These are phyloP conservation scores for Pseudonaja textilis DNA, from an alignment of 2,113 vertebrate genomes.

Conservation along the genomic window DNA sequence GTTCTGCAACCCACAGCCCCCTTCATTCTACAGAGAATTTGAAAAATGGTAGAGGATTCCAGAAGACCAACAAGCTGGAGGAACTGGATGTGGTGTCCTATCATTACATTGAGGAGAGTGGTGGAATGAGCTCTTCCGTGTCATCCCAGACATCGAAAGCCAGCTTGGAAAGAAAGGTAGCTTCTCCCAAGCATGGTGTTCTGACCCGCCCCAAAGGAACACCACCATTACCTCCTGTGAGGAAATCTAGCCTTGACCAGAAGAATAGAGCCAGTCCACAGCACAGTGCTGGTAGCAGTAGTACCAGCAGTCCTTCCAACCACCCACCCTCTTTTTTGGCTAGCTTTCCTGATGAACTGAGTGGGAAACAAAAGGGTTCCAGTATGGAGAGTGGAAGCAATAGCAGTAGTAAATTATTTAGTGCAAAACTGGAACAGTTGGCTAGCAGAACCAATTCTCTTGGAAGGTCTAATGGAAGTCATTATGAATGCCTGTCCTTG, in stretches of 20 bases:
- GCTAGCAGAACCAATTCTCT: slow-evolving; percentile 90
- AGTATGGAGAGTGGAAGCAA: slow-evolving; percentile 74
- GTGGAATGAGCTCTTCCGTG: slow-evolving; percentile 51
- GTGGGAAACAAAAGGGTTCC: slow-evolving; percentile 74
- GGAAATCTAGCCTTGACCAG: slow-evolving; percentile 96
- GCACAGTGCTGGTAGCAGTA: slow-evolving; percentile 69
- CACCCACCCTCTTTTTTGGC: slow-evolving; percentile 67
- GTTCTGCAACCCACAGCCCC: slow-evolving; percentile 66
- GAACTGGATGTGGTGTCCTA: slow-evolving; percentile 71
- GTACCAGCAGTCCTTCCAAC: slow-evolving; percentile 66
- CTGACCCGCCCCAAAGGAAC: slow-evolving; percentile 87
- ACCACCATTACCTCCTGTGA: slow-evolving; percentile 89
- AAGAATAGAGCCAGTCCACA: slow-evolving; percentile 92
- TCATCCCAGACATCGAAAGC: slow-evolving; percentile 67
- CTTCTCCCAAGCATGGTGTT: slow-evolving; percentile 82
- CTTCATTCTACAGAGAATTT: slow-evolving; percentile 71
- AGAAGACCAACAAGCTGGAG: slow-evolving; percentile 75
- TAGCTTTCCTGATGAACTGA: slow-evolving; percentile 74
- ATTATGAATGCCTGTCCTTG: slow-evolving; percentile 90
- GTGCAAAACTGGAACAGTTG: slow-evolving; percentile 90
- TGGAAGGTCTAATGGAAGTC: slow-evolving; percentile 77
- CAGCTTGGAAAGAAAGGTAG: slow-evolving; percentile 81
- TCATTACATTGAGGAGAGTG: slow-evolving; percentile 62
- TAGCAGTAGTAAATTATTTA: slow-evolving; percentile 89
- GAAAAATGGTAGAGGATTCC: slow-evolving; percentile 75